Conservation (phyloP, 2,888 invertebrate genomes). For the Heliconius aoede region DNA sequence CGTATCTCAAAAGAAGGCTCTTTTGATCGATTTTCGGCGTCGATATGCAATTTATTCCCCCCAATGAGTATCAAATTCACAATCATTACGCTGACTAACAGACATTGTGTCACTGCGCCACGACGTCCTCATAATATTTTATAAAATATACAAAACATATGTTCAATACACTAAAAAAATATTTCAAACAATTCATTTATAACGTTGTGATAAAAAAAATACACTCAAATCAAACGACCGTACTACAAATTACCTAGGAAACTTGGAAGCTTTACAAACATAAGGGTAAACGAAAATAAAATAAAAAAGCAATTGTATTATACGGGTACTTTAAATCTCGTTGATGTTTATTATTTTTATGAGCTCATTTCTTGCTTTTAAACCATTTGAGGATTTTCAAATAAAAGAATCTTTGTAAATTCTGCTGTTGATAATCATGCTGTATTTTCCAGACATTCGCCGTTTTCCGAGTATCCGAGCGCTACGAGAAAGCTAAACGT, state of each 20-base stretch:
- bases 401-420: slow-evolving; percentile 41
- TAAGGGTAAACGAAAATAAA: slow-evolving; percentile 19
- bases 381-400: slow-evolving; percentile 39
- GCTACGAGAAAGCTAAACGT: slow-evolving; percentile 46
- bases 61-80: neutral
- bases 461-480: slow-evolving; percentile 49
- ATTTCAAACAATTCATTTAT: neutral
- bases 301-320: slow-evolving; percentile 25
- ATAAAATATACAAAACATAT: neutral
- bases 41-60: too few relatives aligned
- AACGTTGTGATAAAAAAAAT: neutral
- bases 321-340: slow-evolving; percentile 30
- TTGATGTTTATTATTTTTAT: slow-evolving; percentile 40
- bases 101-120: too few relatives aligned
- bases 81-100: neutral
- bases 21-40: too few relatives aligned
- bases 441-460: slow-evolving; percentile 45
- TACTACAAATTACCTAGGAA: slow-evolving; percentile 17
- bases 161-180: neutral
- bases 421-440: slow-evolving; percentile 45
- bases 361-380: slow-evolving; percentile 39
- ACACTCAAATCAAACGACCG: slow-evolving; percentile 1
- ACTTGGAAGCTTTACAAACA: slow-evolving; percentile 22
- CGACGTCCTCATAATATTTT: too few relatives aligned
- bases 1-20: too few relatives aligned